phyloP scores from a whole-genome alignment of 2,888 invertebrate species.

The Tinea pellionella region DNA sequence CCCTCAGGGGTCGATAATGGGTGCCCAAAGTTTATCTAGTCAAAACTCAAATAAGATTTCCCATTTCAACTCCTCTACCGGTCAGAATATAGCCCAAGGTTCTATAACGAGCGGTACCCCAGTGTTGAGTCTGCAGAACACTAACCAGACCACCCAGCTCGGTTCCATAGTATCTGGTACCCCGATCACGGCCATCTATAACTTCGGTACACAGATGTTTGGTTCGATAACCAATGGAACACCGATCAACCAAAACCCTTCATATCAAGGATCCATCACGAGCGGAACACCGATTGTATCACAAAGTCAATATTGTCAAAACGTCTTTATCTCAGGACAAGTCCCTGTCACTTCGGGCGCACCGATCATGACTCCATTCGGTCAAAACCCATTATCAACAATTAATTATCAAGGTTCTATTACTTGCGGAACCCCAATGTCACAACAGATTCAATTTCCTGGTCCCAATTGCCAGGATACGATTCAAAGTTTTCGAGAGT shows the following conservation, averaged over 20 bases:
- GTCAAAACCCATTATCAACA: background rate
- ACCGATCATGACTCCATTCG: constrained; percentile 16
- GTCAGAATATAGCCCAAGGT: constrained; percentile 5
- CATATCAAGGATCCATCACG: constrained; percentile 18
- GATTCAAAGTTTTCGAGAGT: constrained; percentile 20
- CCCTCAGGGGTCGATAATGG: constrained; percentile 39
- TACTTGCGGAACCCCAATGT: constrained; percentile 18
- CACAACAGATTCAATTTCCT: constrained; percentile 13
- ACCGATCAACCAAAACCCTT: background rate
- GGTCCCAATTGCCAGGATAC: constrained; percentile 14
- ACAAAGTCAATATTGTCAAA: constrained; percentile 16
- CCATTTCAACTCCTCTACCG: background rate
- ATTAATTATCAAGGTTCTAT: constrained; percentile 19
- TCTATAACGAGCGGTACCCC: constrained; percentile 24
- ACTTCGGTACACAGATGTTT: constrained; percentile 11
- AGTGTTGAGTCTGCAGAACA: constrained; percentile 15
- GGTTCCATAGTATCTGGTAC: constrained; percentile 29
- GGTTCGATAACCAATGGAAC: constrained; percentile 14
- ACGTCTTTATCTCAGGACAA: constrained; percentile 13
- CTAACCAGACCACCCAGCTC: constrained; percentile 15
- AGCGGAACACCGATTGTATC: constrained; percentile 18
- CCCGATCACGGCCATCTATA: constrained; percentile 15
- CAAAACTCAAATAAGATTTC: background rate
- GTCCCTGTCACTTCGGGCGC: constrained; percentile 29
- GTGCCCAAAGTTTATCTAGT: constrained; percentile 7